Conservation (phyloP, 2,797 vertebrate genomes). For the Etheostoma perlongum region DNA sequence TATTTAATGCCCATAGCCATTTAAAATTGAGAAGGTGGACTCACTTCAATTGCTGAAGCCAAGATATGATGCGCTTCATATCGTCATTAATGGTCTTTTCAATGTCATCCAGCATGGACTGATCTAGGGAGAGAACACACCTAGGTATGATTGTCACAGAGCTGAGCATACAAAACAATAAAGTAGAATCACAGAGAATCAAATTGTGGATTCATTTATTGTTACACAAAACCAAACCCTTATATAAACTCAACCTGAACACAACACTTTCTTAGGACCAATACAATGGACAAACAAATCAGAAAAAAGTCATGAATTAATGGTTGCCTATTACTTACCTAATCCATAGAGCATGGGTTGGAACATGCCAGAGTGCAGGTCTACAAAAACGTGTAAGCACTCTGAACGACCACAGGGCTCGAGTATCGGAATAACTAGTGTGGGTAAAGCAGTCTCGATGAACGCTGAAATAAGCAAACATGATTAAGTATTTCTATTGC, state of each 20-base stretch:
- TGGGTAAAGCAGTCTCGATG: constrained; percentile 96
- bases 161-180: background rate
- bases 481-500: background rate
- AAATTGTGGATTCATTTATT: background rate
- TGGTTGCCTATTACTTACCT: constrained; percentile 84
- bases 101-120: constrained; percentile 93
- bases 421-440: constrained; percentile 95
- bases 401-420: constrained; percentile 97
- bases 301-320: background rate
- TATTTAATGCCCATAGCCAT: background rate
- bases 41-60: constrained; percentile 98
- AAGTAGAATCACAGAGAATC: background rate
- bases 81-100: constrained; percentile 98
- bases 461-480: constrained; percentile 87
- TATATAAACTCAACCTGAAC: background rate
- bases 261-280: background rate
- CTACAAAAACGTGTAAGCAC: constrained; percentile 98
- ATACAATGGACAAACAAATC: background rate
- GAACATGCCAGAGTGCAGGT: constrained; percentile 99
- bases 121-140: constrained; percentile 85
- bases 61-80: constrained; percentile 95
- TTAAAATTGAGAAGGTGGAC: constrained; percentile 43
- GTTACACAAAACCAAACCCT: background rate
- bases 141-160: constrained; percentile 27
- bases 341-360: constrained; percentile 98